Percentiles rank a stretch among this genome's conserved stretches.
Evolutionary conservation across 2,888 invertebrate species (phyloP).

Genomic region (Dasysyrphus albostriatus): DNA sequence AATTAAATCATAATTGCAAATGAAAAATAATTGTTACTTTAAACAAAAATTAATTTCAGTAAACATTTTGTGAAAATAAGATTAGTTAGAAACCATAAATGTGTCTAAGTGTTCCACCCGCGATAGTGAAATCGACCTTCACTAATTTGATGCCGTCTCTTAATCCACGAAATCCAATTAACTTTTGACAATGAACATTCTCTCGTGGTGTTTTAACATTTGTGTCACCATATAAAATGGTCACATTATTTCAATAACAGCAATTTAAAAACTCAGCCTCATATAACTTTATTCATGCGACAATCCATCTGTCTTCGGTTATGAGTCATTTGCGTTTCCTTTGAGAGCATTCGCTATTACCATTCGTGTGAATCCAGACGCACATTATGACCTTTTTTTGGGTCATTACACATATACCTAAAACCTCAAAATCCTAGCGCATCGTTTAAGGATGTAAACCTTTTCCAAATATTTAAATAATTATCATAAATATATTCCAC

Average conservation of each 20-base stretch:
- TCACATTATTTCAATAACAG: not conserved
- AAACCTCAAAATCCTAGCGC: conserved; percentile 26
- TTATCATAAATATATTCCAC: conserved; percentile 42
- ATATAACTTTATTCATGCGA: not conserved
- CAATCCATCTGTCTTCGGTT: conserved; percentile 16
- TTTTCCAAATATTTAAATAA: conserved; percentile 47
- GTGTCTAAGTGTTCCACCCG: too few species aligned
- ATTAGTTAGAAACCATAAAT: too few species aligned
- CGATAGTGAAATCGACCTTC: too few species aligned
- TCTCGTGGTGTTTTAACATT: not conserved
- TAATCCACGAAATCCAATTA: too few species aligned
- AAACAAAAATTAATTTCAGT: too few species aligned
- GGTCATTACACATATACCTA: conserved; percentile 5
- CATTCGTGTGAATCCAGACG: conserved; percentile 14
- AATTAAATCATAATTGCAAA: too few species aligned
- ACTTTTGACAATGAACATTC: not conserved
- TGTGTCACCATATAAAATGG: too few species aligned
- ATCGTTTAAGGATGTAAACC: conserved; percentile 36
- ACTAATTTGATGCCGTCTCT: too few species aligned
- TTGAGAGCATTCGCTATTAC: not conserved
- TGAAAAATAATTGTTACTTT: too few species aligned
- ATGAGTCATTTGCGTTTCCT: conserved; percentile 32
- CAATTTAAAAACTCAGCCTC: not conserved
- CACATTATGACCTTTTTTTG: conserved; percentile 22
- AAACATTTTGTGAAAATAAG: too few species aligned